Evolutionary conservation across 2,797 vertebrate genomes (phyloP).

Genomic region (Sitta carolinensis): DNA sequence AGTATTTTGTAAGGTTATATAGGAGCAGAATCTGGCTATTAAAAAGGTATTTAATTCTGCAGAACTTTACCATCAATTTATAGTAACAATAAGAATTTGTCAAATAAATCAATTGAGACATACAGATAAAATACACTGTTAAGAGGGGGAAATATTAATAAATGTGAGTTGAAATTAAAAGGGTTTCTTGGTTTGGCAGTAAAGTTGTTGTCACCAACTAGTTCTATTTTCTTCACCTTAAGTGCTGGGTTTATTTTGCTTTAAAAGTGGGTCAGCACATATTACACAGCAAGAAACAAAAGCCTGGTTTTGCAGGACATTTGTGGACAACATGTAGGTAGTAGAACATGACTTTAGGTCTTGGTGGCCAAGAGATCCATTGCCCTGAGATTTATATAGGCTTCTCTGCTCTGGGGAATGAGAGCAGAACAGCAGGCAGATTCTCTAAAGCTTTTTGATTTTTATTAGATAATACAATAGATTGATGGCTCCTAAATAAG

Average conservation of each 20-base stretch:
- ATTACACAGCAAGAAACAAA: neutral
- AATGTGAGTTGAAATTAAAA: neutral
- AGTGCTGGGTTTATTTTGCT: neutral
- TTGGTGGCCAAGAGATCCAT: neutral
- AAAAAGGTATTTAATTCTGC: neutral
- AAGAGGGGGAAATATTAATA: neutral
- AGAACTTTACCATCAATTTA: neutral
- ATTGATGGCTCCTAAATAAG: neutral
- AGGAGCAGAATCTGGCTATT: neutral
- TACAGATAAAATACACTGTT: neutral
- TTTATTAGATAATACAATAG: neutral
- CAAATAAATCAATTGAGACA: neutral
- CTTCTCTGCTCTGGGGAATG: neutral
- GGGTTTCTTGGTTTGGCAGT: neutral
- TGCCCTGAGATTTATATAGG: neutral
- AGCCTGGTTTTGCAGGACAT: neutral
- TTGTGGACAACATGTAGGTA: rapidly evolving
- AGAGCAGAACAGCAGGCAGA: neutral
- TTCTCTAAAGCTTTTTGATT: neutral
- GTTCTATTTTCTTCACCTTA: neutral
- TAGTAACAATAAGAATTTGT: neutral
- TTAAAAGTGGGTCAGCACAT: neutral
- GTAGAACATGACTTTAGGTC: neutral
- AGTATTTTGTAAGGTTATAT: neutral
- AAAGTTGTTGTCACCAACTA: neutral